Evolutionary conservation across 1,140 invertebrate species (phyloP).

Genomic region (Linepithema humile): DNA sequence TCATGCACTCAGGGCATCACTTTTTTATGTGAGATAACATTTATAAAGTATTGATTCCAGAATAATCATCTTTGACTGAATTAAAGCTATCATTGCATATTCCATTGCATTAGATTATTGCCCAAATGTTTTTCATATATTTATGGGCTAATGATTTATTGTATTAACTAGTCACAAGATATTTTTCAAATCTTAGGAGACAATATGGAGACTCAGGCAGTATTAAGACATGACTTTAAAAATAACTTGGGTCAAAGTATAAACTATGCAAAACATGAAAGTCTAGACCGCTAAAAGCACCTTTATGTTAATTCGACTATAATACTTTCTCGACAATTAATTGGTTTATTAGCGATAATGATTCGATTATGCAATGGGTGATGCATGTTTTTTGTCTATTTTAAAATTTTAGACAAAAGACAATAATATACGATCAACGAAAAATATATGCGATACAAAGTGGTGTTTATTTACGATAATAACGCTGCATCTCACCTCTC

Average conservation of each 20-base stretch:
- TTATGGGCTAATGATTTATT: conserved; percentile 6
- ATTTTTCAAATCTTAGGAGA: not conserved
- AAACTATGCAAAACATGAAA: conserved; percentile 3
- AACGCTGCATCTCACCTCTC: not conserved
- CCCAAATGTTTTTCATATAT: not conserved
- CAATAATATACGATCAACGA: not conserved
- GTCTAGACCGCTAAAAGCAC: not conserved
- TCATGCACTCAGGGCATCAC: not conserved
- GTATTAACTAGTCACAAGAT: not conserved
- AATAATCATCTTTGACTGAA: not conserved
- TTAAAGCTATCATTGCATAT: not conserved
- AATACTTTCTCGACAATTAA: not conserved
- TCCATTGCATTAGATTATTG: not conserved
- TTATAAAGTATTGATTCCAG: not conserved
- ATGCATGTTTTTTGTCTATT: not conserved
- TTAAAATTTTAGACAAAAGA: not conserved
- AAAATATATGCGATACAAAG: not conserved
- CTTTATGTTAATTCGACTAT: not conserved
- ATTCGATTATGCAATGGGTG: not conserved
- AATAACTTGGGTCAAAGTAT: conserved; percentile 57
- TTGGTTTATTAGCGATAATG: not conserved
- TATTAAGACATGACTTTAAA: not conserved
- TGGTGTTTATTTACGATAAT: conserved; percentile 37
- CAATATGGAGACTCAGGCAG: not conserved
- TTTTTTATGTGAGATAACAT: not conserved